A percentile compares a stretch with the other conserved stretches of the same genome.
Conservation (phyloP, 2,797 vertebrate genomes). For the Natrix natrix region DNA sequence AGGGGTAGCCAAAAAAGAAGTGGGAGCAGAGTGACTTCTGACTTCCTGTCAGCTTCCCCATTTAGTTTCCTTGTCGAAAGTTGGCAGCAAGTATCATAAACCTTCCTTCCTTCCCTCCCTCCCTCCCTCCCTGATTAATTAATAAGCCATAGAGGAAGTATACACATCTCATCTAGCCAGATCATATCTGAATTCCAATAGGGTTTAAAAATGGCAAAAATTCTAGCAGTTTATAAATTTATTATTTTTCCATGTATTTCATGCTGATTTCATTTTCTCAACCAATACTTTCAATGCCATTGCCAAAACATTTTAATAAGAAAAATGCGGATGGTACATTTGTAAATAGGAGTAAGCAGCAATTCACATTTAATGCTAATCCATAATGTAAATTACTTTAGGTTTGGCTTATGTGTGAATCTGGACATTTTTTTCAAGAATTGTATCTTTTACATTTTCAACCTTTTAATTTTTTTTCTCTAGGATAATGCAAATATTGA, state of each 20-base stretch:
- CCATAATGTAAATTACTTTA: neutral
- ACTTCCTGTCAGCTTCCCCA: neutral
- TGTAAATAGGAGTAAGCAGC: neutral
- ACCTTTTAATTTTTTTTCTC: neutral
- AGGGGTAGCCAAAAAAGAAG: neutral
- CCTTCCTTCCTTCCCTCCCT: neutral
- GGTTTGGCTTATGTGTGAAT: too few relatives aligned
- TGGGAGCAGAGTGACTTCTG: neutral
- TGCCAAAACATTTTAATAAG: neutral
- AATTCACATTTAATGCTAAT: neutral
- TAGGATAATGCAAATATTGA: neutral
- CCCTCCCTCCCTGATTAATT: neutral
- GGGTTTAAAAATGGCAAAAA: neutral
- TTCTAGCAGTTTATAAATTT: neutral
- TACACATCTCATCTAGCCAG: neutral
- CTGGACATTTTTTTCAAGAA: neutral
- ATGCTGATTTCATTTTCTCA: neutral
- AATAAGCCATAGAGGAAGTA: neutral
- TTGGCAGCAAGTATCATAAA: neutral
- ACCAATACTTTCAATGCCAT: neutral
- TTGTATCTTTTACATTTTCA: neutral
- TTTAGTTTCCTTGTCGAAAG: neutral
- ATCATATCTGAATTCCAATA: neutral
- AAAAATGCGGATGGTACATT: neutral
- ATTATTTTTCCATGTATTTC: neutral